A percentile compares a stretch with the other conserved stretches of the same genome.
Conservation (phyloP, 1,140 invertebrate species). For the Macrosteles quadrilineatus region DNA sequence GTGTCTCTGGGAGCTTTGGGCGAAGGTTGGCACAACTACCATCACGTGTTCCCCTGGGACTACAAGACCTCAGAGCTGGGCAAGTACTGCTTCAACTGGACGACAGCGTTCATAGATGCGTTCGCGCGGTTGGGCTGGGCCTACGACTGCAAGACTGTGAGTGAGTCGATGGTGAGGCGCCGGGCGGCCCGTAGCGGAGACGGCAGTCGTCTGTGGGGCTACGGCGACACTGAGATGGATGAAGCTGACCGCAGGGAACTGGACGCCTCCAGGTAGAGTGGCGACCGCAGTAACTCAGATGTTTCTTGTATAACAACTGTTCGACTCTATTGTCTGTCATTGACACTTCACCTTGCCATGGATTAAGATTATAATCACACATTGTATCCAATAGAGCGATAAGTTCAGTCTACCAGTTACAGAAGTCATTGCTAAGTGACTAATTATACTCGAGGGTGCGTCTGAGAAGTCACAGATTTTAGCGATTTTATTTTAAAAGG, state of each 20-base stretch:
- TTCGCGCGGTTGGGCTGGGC: slow-evolving; percentile 74
- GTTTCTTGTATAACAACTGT: no score
- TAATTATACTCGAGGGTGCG: no score
- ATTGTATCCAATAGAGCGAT: no score
- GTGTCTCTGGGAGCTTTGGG: slow-evolving; percentile 72
- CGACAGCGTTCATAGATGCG: slow-evolving; percentile 70
- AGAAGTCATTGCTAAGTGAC: no score
- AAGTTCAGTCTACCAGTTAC: no score
- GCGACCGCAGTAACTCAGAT: no score
- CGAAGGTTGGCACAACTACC: slow-evolving; percentile 94
- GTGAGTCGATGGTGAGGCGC: slow-evolving; percentile 61
- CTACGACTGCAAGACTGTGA: slow-evolving; percentile 64
- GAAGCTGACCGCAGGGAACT: slow-evolving; percentile 53
- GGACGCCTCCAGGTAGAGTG: slow-evolving; percentile 41
- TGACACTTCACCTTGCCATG: no score
- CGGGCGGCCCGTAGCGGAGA: slow-evolving; percentile 65
- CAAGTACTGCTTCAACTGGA: slow-evolving; percentile 63
- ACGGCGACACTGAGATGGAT: slow-evolving; percentile 52
- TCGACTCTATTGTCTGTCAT: no score
- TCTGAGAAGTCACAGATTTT: no score
- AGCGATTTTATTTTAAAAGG: no score
- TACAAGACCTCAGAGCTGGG: slow-evolving; percentile 84
- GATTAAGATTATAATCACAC: no score
- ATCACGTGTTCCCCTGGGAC: slow-evolving; percentile 89
- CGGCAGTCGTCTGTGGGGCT: slow-evolving; percentile 60